These are phyloP conservation scores for Thalassarche chlororhynchos DNA, from an alignment of 2,113 vertebrate genomes.

Conservation along the genomic window DNA sequence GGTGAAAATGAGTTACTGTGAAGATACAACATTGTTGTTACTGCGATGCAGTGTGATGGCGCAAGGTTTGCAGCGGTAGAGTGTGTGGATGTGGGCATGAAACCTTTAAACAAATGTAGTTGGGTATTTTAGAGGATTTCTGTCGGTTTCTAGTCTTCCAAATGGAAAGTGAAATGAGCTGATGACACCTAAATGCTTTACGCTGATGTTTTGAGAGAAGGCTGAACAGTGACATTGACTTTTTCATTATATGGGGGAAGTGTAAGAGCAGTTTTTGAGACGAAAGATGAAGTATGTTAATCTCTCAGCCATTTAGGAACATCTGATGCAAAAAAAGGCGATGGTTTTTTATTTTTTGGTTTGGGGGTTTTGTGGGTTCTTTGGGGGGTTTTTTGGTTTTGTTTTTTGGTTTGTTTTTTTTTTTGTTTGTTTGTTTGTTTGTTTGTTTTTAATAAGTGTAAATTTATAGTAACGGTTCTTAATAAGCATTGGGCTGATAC, in stretches of 20 bases:
- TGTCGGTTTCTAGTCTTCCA: background rate
- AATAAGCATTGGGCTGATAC: background rate
- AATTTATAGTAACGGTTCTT: background rate
- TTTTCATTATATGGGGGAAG: background rate
- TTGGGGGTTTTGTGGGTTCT: background rate
- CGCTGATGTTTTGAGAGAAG: background rate
- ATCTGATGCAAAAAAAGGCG: background rate
- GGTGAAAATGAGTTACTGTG: background rate
- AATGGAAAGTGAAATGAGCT: background rate
- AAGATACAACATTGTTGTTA: background rate
- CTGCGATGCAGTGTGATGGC: rapidly evolving
- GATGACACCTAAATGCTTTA: background rate
- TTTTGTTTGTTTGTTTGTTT: background rate
- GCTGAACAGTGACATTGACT: background rate
- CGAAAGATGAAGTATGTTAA: background rate
- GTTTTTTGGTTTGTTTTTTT: background rate
- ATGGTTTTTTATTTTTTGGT: background rate
- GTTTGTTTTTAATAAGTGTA: background rate
- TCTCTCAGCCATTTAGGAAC: background rate
- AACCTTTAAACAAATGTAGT: background rate
- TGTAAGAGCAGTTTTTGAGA: background rate
- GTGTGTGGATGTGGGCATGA: background rate
- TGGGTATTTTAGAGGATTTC: background rate
- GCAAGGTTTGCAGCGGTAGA: background rate
- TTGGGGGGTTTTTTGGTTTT: too few relatives aligned